Base-by-base conservation (phyloP, 2,113 vertebrate genomes). In the Percina caprodes region DNA sequence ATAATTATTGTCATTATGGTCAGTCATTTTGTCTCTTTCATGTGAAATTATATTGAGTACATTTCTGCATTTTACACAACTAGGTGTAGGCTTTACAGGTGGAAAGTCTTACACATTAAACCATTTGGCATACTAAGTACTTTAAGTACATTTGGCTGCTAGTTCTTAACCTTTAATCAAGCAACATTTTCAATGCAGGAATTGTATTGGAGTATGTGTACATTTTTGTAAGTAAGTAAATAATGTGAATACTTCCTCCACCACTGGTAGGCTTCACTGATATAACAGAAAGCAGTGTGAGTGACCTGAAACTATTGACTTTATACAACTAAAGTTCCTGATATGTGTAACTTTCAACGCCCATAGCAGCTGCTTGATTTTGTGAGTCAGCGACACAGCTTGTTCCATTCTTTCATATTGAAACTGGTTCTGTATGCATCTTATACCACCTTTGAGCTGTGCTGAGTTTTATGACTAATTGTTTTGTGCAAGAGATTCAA, bases 271-370 rank as follows among this genome's bases (percentile, higher is more conserved):
- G 48, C 39, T 55, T 76, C 39, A 19, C 13, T 71, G 66, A 73
- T 46, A 56, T 59, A 33, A 80, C 49, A 83, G 48, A 77, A 42
- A 73, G 54, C 61, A 46, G 23, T 0, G 18, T 70, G 60, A 81
- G 54, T 73, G 58, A 84, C 58, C 65, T 45, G 46, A 46, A 16
- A 73, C 63, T 83, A 54, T 66, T 80, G 71, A 77, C n/a, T 84
- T 85, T 75, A 62, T 45, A 75, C 88, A 86, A 91, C 89, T 89
- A 74, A 85, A 87, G 71, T 61, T 86, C 19, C 45, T 79, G 84
- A 83, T 84, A 86, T 89, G 85, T 80, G 26, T 79, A 66, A 80
- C 82, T 60, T 69, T 54, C 86, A 86, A 87, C 88, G 71, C 86
- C 86, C 86, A 69, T 30, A 49, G 66, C 85, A 91, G 88, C 80